A percentile compares a stretch with the other conserved stretches of the same genome.
phyloP scores from a whole-genome alignment of 2,888 invertebrate genomes.

The Zaprionus bogoriensis region DNA sequence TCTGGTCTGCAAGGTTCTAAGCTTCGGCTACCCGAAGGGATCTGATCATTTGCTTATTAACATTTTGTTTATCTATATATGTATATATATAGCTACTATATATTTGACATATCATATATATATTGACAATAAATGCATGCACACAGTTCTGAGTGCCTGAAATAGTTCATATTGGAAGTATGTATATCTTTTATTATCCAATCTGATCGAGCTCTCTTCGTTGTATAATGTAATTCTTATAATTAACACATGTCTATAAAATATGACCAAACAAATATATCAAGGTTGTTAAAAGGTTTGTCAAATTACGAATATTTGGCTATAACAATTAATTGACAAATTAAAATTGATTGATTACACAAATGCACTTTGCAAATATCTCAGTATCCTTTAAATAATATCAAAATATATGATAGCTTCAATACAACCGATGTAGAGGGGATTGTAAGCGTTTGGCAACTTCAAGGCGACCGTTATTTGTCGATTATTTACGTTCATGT shows the following conservation, averaged over 20 bases:
- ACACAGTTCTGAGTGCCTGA: background rate
- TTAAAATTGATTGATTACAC: background rate
- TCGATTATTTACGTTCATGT: background rate
- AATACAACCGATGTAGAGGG: background rate
- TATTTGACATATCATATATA: too few species aligned
- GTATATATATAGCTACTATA: too few species aligned
- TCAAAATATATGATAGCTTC: background rate
- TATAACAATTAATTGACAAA: background rate
- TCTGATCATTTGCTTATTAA: background rate
- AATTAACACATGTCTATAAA: background rate
- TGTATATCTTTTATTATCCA: background rate
- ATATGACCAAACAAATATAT: background rate
- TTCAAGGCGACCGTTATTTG: background rate
- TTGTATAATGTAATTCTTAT: slow-evolving; percentile 15
- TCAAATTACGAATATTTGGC: background rate
- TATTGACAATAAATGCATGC: background rate
- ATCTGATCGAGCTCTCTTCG: slow-evolving; percentile 10
- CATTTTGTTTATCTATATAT: background rate
- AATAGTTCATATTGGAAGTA: background rate
- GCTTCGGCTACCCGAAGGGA: background rate
- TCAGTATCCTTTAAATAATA: background rate
- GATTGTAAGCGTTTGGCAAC: background rate
- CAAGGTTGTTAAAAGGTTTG: background rate
- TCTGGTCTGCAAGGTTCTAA: background rate
- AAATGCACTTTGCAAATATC: background rate